These are phyloP conservation scores for Macrotis lagotis DNA, from an alignment of 2,113 vertebrate genomes.

Conservation along the genomic window DNA sequence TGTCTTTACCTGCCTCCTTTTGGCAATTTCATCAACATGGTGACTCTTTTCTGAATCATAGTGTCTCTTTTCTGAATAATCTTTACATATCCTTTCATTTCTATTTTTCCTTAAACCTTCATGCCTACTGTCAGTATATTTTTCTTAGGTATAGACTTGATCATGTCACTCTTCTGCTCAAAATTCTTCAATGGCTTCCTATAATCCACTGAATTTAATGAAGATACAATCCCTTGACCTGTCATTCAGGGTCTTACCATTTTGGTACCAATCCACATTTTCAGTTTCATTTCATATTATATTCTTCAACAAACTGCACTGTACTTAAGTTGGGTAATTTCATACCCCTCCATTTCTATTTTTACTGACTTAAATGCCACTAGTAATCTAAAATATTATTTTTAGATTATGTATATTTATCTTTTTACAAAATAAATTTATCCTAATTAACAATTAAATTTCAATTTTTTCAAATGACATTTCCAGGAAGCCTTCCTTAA, in stretches of 20 bases:
- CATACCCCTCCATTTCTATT: background rate
- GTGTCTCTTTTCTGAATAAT: background rate
- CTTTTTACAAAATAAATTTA: background rate
- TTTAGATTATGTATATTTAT: background rate
- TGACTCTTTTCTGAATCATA: no score
- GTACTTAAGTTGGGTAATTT: background rate
- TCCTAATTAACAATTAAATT: background rate
- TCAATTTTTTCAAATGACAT: background rate
- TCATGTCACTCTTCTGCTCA: background rate
- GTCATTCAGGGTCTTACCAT: background rate
- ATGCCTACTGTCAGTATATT: background rate
- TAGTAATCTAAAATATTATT: background rate
- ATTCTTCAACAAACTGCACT: background rate
- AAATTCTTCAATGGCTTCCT: background rate
- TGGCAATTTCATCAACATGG: background rate
- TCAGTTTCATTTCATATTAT: background rate
- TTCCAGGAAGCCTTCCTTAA: background rate
- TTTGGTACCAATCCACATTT: background rate
- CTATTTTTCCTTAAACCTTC: background rate
- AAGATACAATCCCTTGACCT: background rate
- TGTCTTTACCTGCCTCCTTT: background rate
- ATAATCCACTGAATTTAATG: background rate
- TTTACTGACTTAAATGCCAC: background rate
- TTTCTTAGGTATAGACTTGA: background rate
- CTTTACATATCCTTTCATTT: background rate